phyloP scores from a whole-genome alignment of 1,140 invertebrate genomes.

The Magallana angulata region DNA sequence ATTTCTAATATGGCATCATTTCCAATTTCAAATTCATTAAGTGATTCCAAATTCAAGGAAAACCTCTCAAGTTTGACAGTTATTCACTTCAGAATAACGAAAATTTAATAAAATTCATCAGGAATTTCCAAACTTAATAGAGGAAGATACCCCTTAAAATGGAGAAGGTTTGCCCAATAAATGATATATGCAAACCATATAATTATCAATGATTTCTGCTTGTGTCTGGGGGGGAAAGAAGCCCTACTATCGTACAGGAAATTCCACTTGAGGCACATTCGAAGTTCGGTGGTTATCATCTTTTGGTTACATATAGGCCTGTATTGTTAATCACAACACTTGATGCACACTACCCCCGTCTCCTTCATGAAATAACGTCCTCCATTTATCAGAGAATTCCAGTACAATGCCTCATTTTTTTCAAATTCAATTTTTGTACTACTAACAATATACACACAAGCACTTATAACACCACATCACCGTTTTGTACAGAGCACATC shows the following conservation, averaged over 20 bases:
- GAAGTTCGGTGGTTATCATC: conserved; percentile 6
- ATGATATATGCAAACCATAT: conserved; percentile 11
- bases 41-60: conserved; percentile 24
- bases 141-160: not conserved
- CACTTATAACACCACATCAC: too few species aligned
- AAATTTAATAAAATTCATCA: not conserved
- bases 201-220: conserved; percentile 8
- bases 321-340: conserved; percentile 14
- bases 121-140: conserved; percentile 16
- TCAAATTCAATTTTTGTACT: too few species aligned
- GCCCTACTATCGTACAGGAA: not conserved
- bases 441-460: too few species aligned
- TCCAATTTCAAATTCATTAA: not conserved
- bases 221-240: not conserved
- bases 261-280: conserved; percentile 17
- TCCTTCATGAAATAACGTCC: not conserved
- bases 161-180: not conserved
- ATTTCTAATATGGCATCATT: too few species aligned
- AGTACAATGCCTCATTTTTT: not conserved
- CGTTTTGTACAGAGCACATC: too few species aligned
- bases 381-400: not conserved
- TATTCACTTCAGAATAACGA: not conserved
- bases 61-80: not conserved
- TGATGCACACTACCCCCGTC: not conserved
- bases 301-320: conserved; percentile 9